phyloP scores from a whole-genome alignment of 2,113 vertebrate genomes.

The Callipepla squamata region DNA sequence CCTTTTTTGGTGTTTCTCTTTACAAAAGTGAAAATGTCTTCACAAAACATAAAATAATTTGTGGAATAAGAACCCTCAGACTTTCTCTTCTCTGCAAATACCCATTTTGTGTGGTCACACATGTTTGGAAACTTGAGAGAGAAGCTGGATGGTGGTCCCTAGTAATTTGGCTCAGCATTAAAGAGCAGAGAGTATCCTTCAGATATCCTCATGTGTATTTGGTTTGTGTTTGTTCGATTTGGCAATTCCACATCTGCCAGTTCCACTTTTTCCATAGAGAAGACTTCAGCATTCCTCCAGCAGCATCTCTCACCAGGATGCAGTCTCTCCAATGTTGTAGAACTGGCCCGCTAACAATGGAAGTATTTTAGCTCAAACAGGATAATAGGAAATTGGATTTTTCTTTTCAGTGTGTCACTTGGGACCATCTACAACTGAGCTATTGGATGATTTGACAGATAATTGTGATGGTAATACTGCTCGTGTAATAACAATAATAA shows the following conservation, averaged over 20 bases:
- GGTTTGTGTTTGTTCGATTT: not conserved
- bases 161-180: not conserved
- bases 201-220: not conserved
- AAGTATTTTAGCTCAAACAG: not conserved
- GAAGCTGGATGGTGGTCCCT: not conserved
- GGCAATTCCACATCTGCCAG: not conserved
- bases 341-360: not conserved
- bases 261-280: not conserved
- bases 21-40: not conserved
- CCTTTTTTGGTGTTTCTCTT: not conserved
- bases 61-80: not conserved
- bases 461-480: not conserved
- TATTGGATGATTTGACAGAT: not conserved
- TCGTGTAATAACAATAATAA: not conserved
- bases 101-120: not conserved
- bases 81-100: not conserved
- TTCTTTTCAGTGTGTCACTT: not conserved
- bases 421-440: not conserved
- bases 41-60: not conserved
- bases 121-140: not conserved
- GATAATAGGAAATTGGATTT: constrained; percentile 30
- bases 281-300: not conserved
- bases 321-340: not conserved
- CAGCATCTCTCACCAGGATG: not conserved
- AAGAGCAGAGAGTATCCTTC: not conserved